Evolutionary conservation across 2,113 vertebrate genomes (phyloP).

Genomic region (Terrapene triunguis): DNA sequence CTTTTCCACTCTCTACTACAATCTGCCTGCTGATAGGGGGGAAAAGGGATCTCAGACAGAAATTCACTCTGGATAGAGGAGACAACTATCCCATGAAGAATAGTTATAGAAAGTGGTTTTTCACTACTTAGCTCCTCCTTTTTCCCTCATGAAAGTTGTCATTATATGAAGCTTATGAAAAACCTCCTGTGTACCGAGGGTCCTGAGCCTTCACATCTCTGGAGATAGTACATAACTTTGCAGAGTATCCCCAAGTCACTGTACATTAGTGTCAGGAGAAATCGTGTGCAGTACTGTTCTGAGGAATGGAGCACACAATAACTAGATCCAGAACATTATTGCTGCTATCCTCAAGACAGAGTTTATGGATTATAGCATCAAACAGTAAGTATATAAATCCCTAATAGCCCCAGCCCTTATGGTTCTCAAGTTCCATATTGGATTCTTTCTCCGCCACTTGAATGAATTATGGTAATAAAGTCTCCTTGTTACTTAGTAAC

Average conservation of each 20-base stretch:
- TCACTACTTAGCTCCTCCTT: background rate
- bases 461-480: background rate
- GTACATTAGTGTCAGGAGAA: background rate
- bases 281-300: background rate
- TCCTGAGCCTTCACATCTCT: background rate
- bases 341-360: background rate
- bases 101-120: background rate
- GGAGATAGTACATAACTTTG: too few relatives aligned
- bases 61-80: background rate
- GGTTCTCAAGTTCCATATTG: background rate
- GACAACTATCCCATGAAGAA: background rate
- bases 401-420: too few relatives aligned
- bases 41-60: background rate
- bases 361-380: background rate
- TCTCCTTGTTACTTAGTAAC: background rate
- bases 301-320: background rate
- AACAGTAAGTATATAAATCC: background rate
- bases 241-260: background rate
- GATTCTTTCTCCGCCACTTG: background rate
- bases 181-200: background rate
- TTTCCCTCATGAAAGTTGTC: background rate
- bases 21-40: background rate
- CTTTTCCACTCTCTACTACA: background rate
- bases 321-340: background rate
- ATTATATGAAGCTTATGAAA: background rate